A percentile compares a stretch with the other conserved stretches of the same genome.
Conservation (phyloP, 2,888 invertebrate genomes). For the Carpatolechia fugitivella region DNA sequence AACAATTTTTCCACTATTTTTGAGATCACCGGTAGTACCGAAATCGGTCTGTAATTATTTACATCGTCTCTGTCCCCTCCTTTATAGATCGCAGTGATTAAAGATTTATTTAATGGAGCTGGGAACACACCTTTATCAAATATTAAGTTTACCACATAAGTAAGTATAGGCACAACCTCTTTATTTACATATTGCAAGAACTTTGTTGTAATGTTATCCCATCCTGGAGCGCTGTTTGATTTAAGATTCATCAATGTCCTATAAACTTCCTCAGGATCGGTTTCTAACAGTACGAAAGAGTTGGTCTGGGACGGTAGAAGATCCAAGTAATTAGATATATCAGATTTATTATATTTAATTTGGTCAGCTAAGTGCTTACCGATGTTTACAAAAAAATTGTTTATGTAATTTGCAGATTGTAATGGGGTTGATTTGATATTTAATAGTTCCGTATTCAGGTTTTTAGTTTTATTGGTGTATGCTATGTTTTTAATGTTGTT, state of each 20-base stretch:
- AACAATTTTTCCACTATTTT: neutral
- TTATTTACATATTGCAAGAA: neutral
- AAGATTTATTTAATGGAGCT: neutral
- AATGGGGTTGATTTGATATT: neutral
- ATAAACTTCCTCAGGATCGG: neutral
- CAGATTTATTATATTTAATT: neutral
- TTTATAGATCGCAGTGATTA: neutral
- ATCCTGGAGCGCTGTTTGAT: neutral
- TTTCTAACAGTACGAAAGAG: neutral
- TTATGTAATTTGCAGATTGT: neutral
- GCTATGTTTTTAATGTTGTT: conserved; percentile 4
- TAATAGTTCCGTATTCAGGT: neutral
- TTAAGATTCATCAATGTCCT: neutral
- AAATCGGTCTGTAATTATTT: conserved; percentile 5
- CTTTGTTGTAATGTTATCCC: neutral
- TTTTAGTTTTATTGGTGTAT: neutral
- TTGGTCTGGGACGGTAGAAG: neutral
- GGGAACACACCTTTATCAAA: neutral
- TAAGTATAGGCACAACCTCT: neutral
- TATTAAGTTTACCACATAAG: neutral
- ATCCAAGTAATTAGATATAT: neutral
- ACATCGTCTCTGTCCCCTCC: neutral
- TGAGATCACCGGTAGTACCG: neutral
- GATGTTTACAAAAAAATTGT: neutral
- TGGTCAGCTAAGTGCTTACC: neutral